Evolutionary conservation across 2,797 vertebrate species (phyloP).

Genomic region (Tapirus indicus): DNA sequence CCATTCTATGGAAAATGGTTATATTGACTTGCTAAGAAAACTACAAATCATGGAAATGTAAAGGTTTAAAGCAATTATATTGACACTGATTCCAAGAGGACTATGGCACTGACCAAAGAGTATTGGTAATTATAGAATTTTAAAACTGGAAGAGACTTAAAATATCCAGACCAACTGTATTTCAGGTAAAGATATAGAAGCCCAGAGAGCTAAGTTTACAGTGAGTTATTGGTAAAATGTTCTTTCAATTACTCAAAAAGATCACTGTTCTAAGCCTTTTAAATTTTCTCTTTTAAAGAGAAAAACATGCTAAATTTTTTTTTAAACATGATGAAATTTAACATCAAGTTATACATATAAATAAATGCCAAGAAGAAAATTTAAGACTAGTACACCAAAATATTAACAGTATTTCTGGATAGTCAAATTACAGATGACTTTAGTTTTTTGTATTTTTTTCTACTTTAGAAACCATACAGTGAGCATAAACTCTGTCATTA

Average conservation of each 20-base stretch:
- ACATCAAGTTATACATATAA: background rate
- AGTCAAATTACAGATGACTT: background rate
- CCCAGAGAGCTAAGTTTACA: background rate
- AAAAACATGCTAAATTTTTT: background rate
- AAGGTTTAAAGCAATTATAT: background rate
- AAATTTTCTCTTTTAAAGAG: background rate
- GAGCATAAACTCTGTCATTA: background rate
- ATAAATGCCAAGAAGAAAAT: background rate
- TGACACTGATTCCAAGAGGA: background rate
- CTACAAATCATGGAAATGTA: background rate
- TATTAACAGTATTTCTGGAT: background rate
- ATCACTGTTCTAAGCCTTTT: background rate
- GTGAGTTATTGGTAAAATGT: background rate
- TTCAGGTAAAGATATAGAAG: background rate
- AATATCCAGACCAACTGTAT: background rate
- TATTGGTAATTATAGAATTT: background rate
- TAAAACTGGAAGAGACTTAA: constrained; percentile 19
- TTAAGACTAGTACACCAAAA: background rate
- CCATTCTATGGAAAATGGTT: background rate
- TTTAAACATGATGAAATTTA: background rate
- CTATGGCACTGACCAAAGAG: background rate
- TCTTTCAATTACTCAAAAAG: background rate
- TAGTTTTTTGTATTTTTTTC: background rate
- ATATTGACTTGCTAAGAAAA: constrained; percentile 43
- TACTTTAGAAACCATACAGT: background rate